Evolutionary conservation across 2,888 invertebrate genomes (phyloP).

Genomic region (Drosophila longiperda): DNA sequence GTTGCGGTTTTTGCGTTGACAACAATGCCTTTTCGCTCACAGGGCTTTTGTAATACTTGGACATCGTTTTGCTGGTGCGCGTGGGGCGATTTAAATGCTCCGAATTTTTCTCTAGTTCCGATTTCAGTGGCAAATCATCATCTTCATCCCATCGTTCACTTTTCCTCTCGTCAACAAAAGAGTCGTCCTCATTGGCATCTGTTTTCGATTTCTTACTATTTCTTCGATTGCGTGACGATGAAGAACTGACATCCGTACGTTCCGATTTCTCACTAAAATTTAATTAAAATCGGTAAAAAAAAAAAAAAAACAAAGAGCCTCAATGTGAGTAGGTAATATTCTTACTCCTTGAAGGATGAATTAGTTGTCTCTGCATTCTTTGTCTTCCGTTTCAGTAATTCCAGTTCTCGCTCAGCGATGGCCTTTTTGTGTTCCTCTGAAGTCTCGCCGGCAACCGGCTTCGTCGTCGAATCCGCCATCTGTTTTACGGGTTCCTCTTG

Average conservation of each 20-base stretch:
- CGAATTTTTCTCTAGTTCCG: slow-evolving; percentile 52
- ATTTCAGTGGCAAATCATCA: slow-evolving; percentile 69
- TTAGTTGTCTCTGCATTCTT: slow-evolving; percentile 47
- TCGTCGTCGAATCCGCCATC: slow-evolving; percentile 82
- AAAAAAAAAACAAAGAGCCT: not conserved
- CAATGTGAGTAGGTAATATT: slow-evolving; percentile 1
- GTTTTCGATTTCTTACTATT: slow-evolving; percentile 64
- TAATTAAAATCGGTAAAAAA: not conserved
- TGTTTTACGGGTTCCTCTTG: slow-evolving; percentile 77
- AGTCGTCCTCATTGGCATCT: slow-evolving; percentile 50
- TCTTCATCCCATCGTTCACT: slow-evolving; percentile 67
- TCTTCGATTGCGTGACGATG: slow-evolving; percentile 72
- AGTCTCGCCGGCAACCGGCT: slow-evolving; percentile 61
- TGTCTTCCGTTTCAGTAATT: slow-evolving; percentile 68
- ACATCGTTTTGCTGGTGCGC: slow-evolving; percentile 82
- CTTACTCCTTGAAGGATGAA: slow-evolving; percentile 57
- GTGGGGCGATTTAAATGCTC: slow-evolving; percentile 71
- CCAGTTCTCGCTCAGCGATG: slow-evolving; percentile 66
- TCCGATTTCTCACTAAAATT: slow-evolving; percentile 63
- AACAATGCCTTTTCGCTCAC: slow-evolving; percentile 43
- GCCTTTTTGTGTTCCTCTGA: slow-evolving; percentile 72
- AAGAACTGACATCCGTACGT: slow-evolving; percentile 70
- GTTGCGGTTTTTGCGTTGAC: slow-evolving; percentile 56
- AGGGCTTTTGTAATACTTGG: slow-evolving; percentile 83
- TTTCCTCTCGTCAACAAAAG: slow-evolving; percentile 52